Evolutionary conservation across 2,888 invertebrate species (phyloP), one percentile per base, ranked within the genome.

Genomic region (Chalcis sispes): DNA sequence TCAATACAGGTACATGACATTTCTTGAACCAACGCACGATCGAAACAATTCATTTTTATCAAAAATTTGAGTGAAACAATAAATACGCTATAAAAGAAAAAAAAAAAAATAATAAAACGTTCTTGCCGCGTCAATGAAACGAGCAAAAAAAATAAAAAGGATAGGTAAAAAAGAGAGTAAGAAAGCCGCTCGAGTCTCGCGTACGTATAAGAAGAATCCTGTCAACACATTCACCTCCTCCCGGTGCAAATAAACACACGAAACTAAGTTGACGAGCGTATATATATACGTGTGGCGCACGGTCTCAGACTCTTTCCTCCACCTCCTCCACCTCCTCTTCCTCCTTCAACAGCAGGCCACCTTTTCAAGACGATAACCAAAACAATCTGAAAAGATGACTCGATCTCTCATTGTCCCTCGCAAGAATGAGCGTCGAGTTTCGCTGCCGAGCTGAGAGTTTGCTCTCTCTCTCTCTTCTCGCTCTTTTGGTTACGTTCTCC

Each of bases 341-440:
- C 65, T 50, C 23, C 10, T 15, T 27, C 46, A 25, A 50, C n/a
- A n/a, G n/a, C 36, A 50, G 61, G 10, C 32, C 64, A 50, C 32
- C 52, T 61, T 72, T 66, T 71, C 61, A 42, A 56, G 66, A 70
- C 61, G 66, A 77, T 77, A 77, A 77, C 74, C 74, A 62, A 74
- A 74, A 77, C 71, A 74, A 74, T 74, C 74, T 73, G 67, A 66
- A 74, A 77, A 70, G 71, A 72, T 77, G 71, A 71, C 77, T 74
- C 66, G 71, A 56, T 54, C 62, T 58, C 61, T 52, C 48, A 77
- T 69, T 65, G 61, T 58, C 42, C 40, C 50, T 65, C 40, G 58
- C 46, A 52, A 67, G 66, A 76, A 59, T 29, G 62, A 65, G 72
- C 75, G 56, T 77, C 64, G 65, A 69, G 69, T 73, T 72, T 70